A percentile compares a stretch with the other conserved stretches of the same genome.
Evolutionary conservation across 2,113 vertebrate species (phyloP).

Genomic region (Oncorhynchus tshawytscha): DNA sequence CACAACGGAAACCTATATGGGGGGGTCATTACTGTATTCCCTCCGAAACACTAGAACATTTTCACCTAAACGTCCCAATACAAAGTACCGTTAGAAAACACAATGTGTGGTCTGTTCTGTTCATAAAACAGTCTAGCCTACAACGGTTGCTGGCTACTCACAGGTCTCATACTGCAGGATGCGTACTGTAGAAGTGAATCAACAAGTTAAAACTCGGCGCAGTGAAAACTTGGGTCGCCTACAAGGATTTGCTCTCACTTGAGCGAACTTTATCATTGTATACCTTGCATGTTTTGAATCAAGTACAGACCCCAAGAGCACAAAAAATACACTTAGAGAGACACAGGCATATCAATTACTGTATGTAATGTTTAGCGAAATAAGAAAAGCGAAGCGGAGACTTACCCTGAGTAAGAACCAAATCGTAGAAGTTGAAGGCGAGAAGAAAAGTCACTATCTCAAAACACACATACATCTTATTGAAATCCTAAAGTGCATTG

Average conservation of each 20-base stretch:
- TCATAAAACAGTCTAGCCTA: neutral
- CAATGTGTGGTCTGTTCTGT: neutral
- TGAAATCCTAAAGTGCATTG: conserved; percentile 74
- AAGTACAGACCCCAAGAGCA: neutral
- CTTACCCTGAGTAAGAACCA: conserved; percentile 76
- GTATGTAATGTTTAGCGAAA: neutral
- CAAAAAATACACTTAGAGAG: neutral
- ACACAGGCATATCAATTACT: conserved; percentile 13
- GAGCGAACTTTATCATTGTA: neutral
- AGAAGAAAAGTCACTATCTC: conserved; percentile 69
- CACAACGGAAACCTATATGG: neutral
- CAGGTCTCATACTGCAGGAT: neutral
- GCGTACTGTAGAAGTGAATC: conserved; percentile 12
- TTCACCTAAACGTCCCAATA: no score
- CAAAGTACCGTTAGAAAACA: no score
- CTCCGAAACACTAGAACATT: no score
- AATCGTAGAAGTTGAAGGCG: conserved; percentile 60
- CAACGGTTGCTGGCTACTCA: neutral
- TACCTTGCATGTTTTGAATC: neutral
- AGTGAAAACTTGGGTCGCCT: neutral
- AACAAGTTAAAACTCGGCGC: conserved; percentile 26
- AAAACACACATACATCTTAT: conserved; percentile 77
- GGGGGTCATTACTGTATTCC: no score
- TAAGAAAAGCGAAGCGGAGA: conserved; percentile 11
- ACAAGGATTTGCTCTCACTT: neutral